Conservation (phyloP, 2,113 vertebrate species). For the Fregata magnificens region DNA sequence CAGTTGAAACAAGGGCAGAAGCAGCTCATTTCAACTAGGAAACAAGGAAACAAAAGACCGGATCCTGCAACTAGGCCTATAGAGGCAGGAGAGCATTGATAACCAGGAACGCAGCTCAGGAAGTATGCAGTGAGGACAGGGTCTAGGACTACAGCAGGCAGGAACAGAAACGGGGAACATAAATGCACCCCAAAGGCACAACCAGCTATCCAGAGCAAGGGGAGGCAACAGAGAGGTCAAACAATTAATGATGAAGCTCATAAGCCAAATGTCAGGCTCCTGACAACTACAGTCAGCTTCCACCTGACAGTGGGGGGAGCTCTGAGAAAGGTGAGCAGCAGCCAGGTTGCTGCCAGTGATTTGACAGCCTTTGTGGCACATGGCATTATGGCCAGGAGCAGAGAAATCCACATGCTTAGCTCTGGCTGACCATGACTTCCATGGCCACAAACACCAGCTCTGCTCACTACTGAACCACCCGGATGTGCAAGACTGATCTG, state of each 20-base stretch:
- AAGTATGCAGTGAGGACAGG: neutral
- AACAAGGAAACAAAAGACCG: neutral
- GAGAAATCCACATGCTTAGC: fast-evolving
- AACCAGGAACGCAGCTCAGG: fast-evolving
- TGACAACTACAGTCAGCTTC: neutral
- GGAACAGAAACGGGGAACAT: neutral
- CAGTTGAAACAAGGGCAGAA: neutral
- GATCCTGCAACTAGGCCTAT: neutral
- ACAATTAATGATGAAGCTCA: fast-evolving
- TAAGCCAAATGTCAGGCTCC: neutral
- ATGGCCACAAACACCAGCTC: neutral
- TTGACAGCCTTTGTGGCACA: neutral
- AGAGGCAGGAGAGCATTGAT: neutral
- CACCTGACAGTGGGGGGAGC: neutral
- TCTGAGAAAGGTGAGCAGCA: neutral
- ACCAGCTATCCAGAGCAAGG: neutral
- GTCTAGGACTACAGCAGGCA: no score
- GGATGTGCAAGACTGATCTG: fast-evolving
- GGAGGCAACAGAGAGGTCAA: neutral
- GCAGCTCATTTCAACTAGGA: neutral
- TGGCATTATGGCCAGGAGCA: neutral
- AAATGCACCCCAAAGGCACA: neutral
- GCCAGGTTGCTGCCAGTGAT: neutral
- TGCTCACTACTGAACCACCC: fast-evolving
- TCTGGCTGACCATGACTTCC: neutral